phyloP scores from a whole-genome alignment of 2,888 invertebrate species.

The Cheilosia impressa region DNA sequence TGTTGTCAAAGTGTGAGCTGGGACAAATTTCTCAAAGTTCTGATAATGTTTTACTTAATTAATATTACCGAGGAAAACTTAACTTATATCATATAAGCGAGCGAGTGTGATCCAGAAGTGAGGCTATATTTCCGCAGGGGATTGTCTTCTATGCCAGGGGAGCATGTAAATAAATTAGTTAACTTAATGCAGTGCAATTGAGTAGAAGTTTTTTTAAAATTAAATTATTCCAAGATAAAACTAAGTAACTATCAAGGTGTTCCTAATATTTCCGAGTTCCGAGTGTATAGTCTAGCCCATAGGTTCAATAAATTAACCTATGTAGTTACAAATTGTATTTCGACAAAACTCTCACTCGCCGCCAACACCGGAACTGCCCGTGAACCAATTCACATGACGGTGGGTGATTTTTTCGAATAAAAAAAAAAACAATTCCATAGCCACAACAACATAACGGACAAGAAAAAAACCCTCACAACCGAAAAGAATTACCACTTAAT shows the following conservation, averaged over 20 bases:
- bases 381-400: constrained; percentile 5
- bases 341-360: constrained; percentile 3
- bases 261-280: neutral
- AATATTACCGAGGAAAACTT: no score
- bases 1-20: no score
- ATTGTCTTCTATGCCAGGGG: neutral
- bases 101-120: no score
- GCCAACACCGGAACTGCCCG: constrained; percentile 2
- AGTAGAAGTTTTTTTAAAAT: no score
- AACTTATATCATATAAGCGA: no score
- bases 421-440: neutral
- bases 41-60: no score
- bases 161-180: no score
- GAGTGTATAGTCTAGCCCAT: neutral
- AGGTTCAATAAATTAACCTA: neutral
- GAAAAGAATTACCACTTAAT: constrained; percentile 16
- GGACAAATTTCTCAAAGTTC: no score
- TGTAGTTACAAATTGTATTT: neutral
- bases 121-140: no score
- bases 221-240: no score
- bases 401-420: neutral
- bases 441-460: neutral
- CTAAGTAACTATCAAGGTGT: no score
- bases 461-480: neutral
- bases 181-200: no score